Evolutionary conservation across 2,888 invertebrate genomes (phyloP).

Genomic region (Eucera pruinosa): DNA sequence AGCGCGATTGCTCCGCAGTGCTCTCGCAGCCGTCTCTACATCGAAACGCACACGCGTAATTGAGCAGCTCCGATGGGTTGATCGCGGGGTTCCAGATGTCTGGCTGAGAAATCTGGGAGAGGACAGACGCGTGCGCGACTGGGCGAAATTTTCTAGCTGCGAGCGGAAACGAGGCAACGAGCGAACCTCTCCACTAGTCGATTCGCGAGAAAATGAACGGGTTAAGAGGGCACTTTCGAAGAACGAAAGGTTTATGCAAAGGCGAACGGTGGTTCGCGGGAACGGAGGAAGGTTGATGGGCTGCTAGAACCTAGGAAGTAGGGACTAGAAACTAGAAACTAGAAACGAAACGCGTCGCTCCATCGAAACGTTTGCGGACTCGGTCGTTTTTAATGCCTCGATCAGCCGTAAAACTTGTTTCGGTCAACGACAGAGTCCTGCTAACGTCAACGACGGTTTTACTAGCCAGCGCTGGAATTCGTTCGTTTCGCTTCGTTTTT

Average conservation of each 20-base stretch:
- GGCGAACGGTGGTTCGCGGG: background rate
- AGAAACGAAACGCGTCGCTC: background rate
- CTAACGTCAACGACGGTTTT: background rate
- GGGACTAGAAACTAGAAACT: too few relatives aligned
- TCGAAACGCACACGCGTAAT: constrained; percentile 58
- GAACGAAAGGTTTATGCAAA: constrained; percentile 14
- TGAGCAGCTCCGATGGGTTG: constrained; percentile 54
- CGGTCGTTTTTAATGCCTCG: background rate
- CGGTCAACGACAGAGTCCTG: background rate
- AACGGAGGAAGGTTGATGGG: too few relatives aligned
- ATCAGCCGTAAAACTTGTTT: constrained; percentile 34
- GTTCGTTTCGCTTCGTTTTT: constrained; percentile 15
- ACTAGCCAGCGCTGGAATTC: background rate
- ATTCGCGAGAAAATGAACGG: constrained; percentile 15
- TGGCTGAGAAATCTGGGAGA: constrained; percentile 43
- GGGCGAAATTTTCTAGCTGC: constrained; percentile 23
- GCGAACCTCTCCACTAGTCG: background rate
- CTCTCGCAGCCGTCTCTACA: constrained; percentile 16
- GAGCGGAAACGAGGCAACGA: background rate
- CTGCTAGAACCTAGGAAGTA: too few relatives aligned
- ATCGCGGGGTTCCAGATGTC: constrained; percentile 33
- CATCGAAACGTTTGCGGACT: background rate
- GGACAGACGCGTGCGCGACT: constrained; percentile 40
- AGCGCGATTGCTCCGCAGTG: constrained; percentile 24
- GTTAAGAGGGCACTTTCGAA: background rate